Base-by-base conservation (phyloP, 2,113 vertebrate genomes). In the Plecturocebus donacophilus region DNA sequence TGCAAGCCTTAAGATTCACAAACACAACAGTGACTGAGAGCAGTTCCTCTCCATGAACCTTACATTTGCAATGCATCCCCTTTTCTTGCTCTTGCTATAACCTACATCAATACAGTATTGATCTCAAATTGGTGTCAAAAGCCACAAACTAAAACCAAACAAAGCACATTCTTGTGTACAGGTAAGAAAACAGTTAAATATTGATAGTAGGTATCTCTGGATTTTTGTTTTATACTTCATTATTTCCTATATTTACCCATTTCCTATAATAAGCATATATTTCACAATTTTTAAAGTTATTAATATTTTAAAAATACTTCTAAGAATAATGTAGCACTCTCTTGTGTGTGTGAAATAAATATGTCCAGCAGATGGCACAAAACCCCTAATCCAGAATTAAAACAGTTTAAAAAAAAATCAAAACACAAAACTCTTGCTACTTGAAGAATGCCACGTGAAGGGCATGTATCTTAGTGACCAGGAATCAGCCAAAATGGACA, bases 291-390 rank as follows among this genome's bases (percentile, higher is more conserved):
- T 90, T 71, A 20, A 38, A 80, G 80, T 20, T 71, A 73, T 45
- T 70, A 84, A n/a, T 42, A n/a, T 54, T 85, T 94, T 76, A 2
- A 86, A 92, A 30, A 71, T 56, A 84, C 49, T 82, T 91, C 47
- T 90, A 32, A 93, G 23, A 96, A 77, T 77, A 91, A 88, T 21
- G 21, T 64, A 32, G 30, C 56, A 14, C 8, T 94, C 17, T 86
- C 32, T 66, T 11, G 4, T 42, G 66, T n/a, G 35, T 49, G 32
- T 58, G 93, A 85, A 76, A 91, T 61, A 77, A 93, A 52, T 58
- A 64, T 38, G 20, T 75, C 96, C 96, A 96, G 93, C 58, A 97
- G 95, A 90, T 94, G 96, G 90, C 47, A 30, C 87, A 94, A 95
- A 92, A 87, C 61, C 20, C 52, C 61, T 75, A 90, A 85, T 11